Evolutionary conservation across 2,113 vertebrate species (phyloP), one percentile per base, ranked within the genome.

Genomic region (Pachyramphus minor): DNA sequence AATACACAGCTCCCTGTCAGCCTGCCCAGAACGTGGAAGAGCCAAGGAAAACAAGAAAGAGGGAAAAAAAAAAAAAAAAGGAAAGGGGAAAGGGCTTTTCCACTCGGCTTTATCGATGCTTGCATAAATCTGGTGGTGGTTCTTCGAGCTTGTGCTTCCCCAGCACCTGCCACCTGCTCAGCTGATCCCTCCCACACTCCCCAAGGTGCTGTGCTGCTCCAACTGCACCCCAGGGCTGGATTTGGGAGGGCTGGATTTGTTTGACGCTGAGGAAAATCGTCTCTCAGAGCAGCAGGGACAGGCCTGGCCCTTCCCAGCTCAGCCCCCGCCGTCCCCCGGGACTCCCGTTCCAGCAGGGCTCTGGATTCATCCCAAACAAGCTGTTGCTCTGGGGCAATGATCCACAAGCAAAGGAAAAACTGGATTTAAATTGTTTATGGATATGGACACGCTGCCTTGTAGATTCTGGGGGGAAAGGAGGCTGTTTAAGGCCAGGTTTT

Each of bases 401-500:
- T 37, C 81, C 55, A 49, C 21, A 12, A 41, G 63, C 15, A 13
- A 41, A 22, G 56, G 27, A 72, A 84, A 84, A 52, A 4, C 28
- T 31, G 19, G 41, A 23, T 3, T 3, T 0, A 5, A 72, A 45
- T 28, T 8, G 2, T 9, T 19, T 3, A 23, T 12, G 62, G 39
- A 23, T 5, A 0, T 2, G 50, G 52, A 30, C 15, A 4, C 0
- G 0, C 31, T 45, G 67, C 44, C 37, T 45, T 6, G 4, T 19
- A 31, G 50, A 30, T 45, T 13, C 10, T 42, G 6, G 21, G 52
- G 31, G 66, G 2, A 30, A 77, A 74, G 30, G 19, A 35, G 28
- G 27, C 1, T 56, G 1, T 52, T 85, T 42, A 25, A 53, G 73
- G 72, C 3, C 47, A 27, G 58, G 8, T 76, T 49, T 77, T 8